Percentiles rank a stretch among this genome's conserved stretches.
Evolutionary conservation across 2,113 vertebrate species (phyloP).

Genomic region (Cynopterus brachyotis): DNA sequence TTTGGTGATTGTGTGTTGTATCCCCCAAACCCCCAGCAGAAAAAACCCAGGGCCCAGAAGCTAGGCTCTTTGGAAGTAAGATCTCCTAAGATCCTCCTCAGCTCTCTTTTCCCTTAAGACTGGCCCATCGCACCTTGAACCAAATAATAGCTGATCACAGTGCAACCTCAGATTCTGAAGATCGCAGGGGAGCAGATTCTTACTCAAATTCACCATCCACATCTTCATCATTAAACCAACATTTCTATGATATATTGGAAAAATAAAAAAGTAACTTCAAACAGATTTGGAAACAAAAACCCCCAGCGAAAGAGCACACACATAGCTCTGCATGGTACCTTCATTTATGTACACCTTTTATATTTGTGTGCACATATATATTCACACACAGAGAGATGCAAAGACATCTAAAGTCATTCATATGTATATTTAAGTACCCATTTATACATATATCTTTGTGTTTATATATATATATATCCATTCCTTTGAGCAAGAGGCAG

Average conservation of each 20-base stretch:
- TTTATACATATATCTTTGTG: conserved; percentile 48
- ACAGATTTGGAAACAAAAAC: conserved; percentile 61
- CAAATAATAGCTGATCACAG: conserved; percentile 57
- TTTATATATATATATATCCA: conserved; percentile 14
- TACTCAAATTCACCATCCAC: conserved; percentile 56
- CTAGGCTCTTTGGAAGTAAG: conserved; percentile 1
- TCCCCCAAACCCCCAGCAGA: conserved; percentile 30
- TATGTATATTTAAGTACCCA: conserved; percentile 59
- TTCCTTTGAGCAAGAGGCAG: conserved; percentile 45
- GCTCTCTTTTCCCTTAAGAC: conserved; percentile 26
- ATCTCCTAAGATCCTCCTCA: neutral
- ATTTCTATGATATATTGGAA: conserved; percentile 61
- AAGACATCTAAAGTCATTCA: conserved; percentile 57
- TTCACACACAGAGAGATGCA: conserved; percentile 41
- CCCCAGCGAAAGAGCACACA: neutral
- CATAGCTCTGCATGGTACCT: conserved; percentile 20
- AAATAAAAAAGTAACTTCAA: conserved; percentile 70
- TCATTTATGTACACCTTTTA: conserved; percentile 42
- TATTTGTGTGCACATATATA: conserved; percentile 14
- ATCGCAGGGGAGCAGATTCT: conserved; percentile 63
- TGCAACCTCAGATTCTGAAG: conserved; percentile 47
- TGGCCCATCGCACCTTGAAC: conserved; percentile 54
- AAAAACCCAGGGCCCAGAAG: conserved; percentile 53
- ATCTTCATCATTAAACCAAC: conserved; percentile 65
- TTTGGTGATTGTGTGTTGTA: neutral